Evolutionary conservation across 2,113 vertebrate species (phyloP).

Genomic region (Bubalus kerabau): DNA sequence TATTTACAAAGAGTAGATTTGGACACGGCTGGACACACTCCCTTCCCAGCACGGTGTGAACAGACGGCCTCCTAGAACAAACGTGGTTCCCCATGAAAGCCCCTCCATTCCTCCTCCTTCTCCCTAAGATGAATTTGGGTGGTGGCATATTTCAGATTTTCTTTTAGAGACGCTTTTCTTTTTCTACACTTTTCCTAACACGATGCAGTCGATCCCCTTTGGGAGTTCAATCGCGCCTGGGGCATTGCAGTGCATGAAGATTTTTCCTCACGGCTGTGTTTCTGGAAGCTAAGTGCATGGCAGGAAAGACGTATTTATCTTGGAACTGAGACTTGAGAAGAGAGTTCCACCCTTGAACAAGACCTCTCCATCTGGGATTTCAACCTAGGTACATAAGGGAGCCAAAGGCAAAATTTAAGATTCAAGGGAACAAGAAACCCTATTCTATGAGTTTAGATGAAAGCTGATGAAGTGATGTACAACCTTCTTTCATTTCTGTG

Average conservation of each 20-base stretch:
- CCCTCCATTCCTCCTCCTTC: neutral
- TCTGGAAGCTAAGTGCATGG: constrained; percentile 46
- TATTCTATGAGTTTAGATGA: neutral
- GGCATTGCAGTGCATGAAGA: constrained; percentile 46
- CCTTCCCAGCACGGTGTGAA: neutral
- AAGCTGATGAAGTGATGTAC: neutral
- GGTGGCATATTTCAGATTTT: neutral
- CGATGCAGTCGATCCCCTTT: constrained; percentile 12
- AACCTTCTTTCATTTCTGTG: neutral
- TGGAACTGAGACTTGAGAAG: constrained; percentile 59
- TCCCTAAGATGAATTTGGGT: neutral
- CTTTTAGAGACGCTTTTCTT: neutral
- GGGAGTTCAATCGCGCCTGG: constrained; percentile 62
- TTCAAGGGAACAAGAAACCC: neutral
- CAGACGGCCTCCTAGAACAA: neutral
- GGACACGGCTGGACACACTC: neutral
- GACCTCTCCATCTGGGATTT: constrained; percentile 34
- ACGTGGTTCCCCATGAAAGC: neutral
- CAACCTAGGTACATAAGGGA: neutral
- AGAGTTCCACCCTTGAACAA: constrained; percentile 49
- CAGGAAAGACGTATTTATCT: constrained; percentile 52
- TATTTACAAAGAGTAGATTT: neutral
- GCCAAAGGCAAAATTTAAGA: neutral
- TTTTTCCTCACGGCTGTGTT: constrained; percentile 29
- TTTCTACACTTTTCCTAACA: neutral